Conservation (phyloP, 2,113 vertebrate species). For the Sprattus sprattus region DNA sequence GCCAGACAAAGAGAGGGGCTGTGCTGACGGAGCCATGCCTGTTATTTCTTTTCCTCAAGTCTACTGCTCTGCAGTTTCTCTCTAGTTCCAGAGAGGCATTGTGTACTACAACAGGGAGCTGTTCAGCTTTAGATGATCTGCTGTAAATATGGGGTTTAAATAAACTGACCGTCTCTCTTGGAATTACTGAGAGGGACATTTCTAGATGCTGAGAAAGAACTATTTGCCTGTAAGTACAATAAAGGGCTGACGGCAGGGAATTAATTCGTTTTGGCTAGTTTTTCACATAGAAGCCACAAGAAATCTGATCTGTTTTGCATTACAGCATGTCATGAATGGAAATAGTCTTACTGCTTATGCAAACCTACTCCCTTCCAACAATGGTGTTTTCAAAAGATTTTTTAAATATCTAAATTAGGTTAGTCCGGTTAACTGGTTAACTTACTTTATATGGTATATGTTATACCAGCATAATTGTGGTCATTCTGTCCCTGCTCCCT, state of each 20-base stretch:
- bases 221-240: background rate
- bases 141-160: background rate
- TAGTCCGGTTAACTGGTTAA: no score
- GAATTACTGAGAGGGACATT: background rate
- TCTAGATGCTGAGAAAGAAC: background rate
- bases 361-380: background rate
- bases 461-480: no score
- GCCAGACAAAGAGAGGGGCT: constrained; percentile 19
- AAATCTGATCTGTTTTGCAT: no score
- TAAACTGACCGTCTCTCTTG: background rate
- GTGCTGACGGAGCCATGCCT: background rate
- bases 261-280: background rate
- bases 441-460: no score
- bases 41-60: background rate
- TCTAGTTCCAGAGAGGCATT: background rate
- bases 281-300: no score
- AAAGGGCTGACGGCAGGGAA: background rate
- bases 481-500: no score
- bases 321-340: no score
- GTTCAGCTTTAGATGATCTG: background rate
- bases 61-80: background rate
- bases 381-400: no score
- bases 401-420: no score
- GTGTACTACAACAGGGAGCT: background rate
- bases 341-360: background rate